Evolutionary conservation across 2,888 invertebrate species (phyloP), one percentile per base, ranked within the genome.

Genomic region (Lasioglossum malachurum): DNA sequence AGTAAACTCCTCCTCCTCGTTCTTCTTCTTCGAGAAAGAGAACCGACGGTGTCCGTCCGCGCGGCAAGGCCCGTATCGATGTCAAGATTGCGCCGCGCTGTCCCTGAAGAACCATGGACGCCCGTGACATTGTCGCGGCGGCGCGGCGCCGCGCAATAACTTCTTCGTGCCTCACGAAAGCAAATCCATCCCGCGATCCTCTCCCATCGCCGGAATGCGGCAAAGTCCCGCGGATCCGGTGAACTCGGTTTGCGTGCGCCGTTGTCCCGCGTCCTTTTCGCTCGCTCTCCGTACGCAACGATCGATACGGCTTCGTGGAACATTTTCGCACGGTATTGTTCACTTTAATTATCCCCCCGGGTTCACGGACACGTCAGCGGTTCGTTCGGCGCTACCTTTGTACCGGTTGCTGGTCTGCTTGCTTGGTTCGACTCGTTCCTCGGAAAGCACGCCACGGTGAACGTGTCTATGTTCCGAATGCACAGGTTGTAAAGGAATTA

Each of bases 111-210:
- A 87, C 88, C 89, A 75, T 82, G 90, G 91, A 91, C 91, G 94
- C 89, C 94, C 94, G 92, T 94, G 94, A 94, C 94, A 94, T 94
- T 94, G 94, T 89, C 92, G 91, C 92, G 35, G 35, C 35, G 31
- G 31, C 1, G 35, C 35, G 91, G 91, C 91, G 91, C 46, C 90
- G 91, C 91, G 92, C 90, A 92, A 90, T 71, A 38, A 41, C 49
- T 87, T 64, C 84, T 89, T 64, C 84, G 82, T 79, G 35, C 46
- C 57, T 23, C 76, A 69, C 67, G 67, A 75, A 74, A 78, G 57
- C n/a, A 57, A 71, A 86, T 64, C 57, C 41, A 53, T 67, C n/a
- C 57, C 78, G 44, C 60, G 60, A 49, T 73, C 31, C 19, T n/a
- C 41, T 31, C 41, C 16, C 35, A 35, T 46, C 31, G 23, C 31